phyloP scores from a whole-genome alignment of 2,797 vertebrate species.

The Danio tinwini region DNA sequence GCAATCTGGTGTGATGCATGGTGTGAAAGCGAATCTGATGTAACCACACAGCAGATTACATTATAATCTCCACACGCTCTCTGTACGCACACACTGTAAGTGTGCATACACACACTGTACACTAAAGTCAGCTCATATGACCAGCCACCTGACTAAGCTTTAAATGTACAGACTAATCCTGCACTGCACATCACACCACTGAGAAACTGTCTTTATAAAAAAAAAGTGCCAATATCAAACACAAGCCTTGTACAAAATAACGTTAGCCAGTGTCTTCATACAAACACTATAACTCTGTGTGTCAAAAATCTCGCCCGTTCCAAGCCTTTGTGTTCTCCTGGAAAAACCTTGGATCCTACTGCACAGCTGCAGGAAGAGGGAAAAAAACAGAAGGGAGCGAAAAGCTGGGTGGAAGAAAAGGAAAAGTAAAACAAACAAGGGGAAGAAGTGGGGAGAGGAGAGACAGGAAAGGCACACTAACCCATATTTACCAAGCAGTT shows the following conservation, averaged over 20 bases:
- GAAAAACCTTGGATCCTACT: conserved; percentile 53
- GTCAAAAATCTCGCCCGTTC: conserved; percentile 1
- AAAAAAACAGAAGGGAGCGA: conserved; percentile 56
- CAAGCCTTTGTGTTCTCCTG: conserved; percentile 52
- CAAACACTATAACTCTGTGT: neutral
- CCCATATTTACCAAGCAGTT: conserved; percentile 74
- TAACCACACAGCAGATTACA: conserved; percentile 38
- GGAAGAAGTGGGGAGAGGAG: conserved; percentile 57
- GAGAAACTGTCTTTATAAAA: conserved; percentile 5
- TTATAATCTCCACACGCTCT: conserved; percentile 25
- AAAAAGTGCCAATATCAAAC: neutral
- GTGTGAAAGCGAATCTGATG: conserved; percentile 34
- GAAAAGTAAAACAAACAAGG: conserved; percentile 55
- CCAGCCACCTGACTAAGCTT: conserved; percentile 54
- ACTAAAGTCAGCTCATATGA: conserved; percentile 52
- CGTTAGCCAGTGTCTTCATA: neutral
- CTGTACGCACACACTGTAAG: conserved; percentile 22
- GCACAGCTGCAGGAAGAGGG: conserved; percentile 59
- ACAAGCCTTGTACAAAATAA: neutral
- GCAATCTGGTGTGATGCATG: conserved; percentile 15
- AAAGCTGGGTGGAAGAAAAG: conserved; percentile 52
- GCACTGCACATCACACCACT: conserved; percentile 41
- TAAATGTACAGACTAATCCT: conserved; percentile 52
- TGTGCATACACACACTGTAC: conserved; percentile 33
- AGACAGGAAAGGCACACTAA: conserved; percentile 73